Conservation (phyloP, 2,888 invertebrate genomes). For the Bombylius major region DNA sequence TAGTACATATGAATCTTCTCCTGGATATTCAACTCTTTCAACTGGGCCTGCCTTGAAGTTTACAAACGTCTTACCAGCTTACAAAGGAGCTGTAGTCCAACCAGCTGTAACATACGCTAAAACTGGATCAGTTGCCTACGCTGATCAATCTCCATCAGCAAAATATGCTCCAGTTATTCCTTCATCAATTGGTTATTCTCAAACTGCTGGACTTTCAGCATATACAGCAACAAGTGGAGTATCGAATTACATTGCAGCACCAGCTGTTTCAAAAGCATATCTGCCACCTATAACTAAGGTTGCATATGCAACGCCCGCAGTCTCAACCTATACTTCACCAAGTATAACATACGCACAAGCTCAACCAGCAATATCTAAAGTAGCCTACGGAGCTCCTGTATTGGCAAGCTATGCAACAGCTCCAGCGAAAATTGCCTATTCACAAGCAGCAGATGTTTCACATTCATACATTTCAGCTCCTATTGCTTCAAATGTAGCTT, state of each 20-base stretch:
- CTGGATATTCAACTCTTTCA: slow-evolving; percentile 25
- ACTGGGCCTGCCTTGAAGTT: slow-evolving; percentile 23
- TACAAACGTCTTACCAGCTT: neutral
- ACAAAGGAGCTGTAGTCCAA: slow-evolving; percentile 14
- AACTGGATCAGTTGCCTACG: slow-evolving; percentile 25
- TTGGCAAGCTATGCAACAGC: neutral
- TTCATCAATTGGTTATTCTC: slow-evolving; percentile 43
- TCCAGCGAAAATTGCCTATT: slow-evolving; percentile 13
- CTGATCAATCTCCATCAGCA: slow-evolving; percentile 32
- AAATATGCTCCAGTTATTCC: slow-evolving; percentile 33
- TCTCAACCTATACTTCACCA: slow-evolving; percentile 15
- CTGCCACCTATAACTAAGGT: slow-evolving; percentile 14
- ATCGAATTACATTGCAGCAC: slow-evolving; percentile 32
- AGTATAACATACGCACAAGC: slow-evolving; percentile 2
- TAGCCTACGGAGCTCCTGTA: neutral
- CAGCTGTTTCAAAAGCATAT: slow-evolving; percentile 14
- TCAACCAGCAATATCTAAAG: slow-evolving; percentile 21
- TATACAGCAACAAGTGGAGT: slow-evolving; percentile 18
- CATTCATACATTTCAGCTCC: slow-evolving; percentile 29
- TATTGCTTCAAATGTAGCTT: slow-evolving; percentile 31
- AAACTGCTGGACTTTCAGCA: slow-evolving; percentile 41
- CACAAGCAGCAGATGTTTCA: slow-evolving; percentile 38
- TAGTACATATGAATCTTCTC: slow-evolving; percentile 26
- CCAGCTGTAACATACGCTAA: slow-evolving; percentile 32
- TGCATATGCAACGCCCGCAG: slow-evolving; percentile 12